These are phyloP conservation scores for Brachionus calyciflorus DNA, from an alignment of 1,140 invertebrate genomes.

Conservation along the genomic window DNA sequence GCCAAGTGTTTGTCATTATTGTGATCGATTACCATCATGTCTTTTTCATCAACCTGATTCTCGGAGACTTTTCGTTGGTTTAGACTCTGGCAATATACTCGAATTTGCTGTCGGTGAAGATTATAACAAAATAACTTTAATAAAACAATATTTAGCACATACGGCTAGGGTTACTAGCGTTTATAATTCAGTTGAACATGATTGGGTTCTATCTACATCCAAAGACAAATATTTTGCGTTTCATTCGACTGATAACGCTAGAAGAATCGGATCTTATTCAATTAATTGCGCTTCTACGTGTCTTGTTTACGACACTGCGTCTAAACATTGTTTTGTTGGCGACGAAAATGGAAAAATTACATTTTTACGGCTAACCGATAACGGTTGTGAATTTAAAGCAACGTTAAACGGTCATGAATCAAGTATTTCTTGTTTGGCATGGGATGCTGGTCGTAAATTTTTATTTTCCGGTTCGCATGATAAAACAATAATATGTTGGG, in stretches of 20 bases:
- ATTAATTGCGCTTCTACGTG: slow-evolving; percentile 85
- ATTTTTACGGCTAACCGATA: slow-evolving; percentile 27
- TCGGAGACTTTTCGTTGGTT: slow-evolving; percentile 83
- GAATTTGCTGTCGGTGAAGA: slow-evolving; percentile 87
- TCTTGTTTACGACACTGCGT: slow-evolving; percentile 63
- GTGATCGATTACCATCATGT: slow-evolving; percentile 74
- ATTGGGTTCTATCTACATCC: slow-evolving; percentile 88
- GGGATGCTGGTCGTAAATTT: slow-evolving; percentile 80
- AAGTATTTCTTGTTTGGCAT: slow-evolving; percentile 79
- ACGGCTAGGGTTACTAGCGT: slow-evolving; percentile 82
- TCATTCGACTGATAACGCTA: slow-evolving; percentile 83
- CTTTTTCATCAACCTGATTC: slow-evolving; percentile 79
- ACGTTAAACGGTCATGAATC: slow-evolving; percentile 53
- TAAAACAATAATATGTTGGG: slow-evolving; percentile 92
- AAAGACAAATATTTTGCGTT: slow-evolving; percentile 91
- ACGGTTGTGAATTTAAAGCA: slow-evolving; percentile 23
- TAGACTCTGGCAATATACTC: slow-evolving; percentile 86
- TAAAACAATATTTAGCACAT: slow-evolving; percentile 83
- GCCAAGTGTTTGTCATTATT: slow-evolving; percentile 94
- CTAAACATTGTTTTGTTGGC: slow-evolving; percentile 44
- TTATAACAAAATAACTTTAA: slow-evolving; percentile 84
- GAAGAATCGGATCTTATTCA: slow-evolving; percentile 77
- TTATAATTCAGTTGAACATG: slow-evolving; percentile 69
- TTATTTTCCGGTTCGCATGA: slow-evolving; percentile 94
- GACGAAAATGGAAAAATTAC: slow-evolving; percentile 41